Evolutionary conservation across 2,888 invertebrate genomes (phyloP), one percentile per base, ranked within the genome.

Genomic region (Oscheius sp.): DNA sequence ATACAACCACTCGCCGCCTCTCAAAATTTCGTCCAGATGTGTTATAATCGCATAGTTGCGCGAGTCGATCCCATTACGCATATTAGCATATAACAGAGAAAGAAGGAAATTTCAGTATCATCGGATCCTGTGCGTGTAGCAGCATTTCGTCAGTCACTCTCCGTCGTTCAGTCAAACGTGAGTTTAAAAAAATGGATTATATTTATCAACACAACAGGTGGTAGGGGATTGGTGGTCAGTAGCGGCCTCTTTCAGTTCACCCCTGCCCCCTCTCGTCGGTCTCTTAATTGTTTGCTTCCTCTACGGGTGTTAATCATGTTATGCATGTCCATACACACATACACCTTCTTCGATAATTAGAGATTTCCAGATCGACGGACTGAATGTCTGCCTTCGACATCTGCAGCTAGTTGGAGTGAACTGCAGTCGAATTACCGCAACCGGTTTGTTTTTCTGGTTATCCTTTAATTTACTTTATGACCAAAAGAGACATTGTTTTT

Each of bases 361-460:
- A 26, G 12, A 50, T 54, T 74, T 75, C 65, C 61, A 75, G 75
- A 67, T 75, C 63, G 75, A 74, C 33, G 73, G 75, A 33, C 70
- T 80, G 65, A 78, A 73, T 66, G 64, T 71, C 56, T 80, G 80
- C 50, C 73, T 80, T 47, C 67, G 73, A 63, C 78, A 77, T 68
- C 71, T 80, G 38, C 75, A 74, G 45, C 68, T 61, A n/a, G 56
- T 79, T 36, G 80, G 80, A 54, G 75, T 79, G 45, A 78, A 80
- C 69, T 79, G 79, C 63, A 70, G 72, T 45, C 74, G 73, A 62
- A 68, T 79, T 45, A 75, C 73, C 47, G 72, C 75, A 54, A 70
- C 74, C 65, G 80, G 80, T 80, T 12, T 62, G 71, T 75, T 75
- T 12, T 68, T n/a, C n/a, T n/a, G n/a, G n/a, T n/a, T n/a, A n/a